Percentiles rank a stretch among this genome's conserved stretches.
These are phyloP conservation scores for Xenopus petersii DNA, from an alignment of 2,797 vertebrate genomes.

Conservation along the genomic window DNA sequence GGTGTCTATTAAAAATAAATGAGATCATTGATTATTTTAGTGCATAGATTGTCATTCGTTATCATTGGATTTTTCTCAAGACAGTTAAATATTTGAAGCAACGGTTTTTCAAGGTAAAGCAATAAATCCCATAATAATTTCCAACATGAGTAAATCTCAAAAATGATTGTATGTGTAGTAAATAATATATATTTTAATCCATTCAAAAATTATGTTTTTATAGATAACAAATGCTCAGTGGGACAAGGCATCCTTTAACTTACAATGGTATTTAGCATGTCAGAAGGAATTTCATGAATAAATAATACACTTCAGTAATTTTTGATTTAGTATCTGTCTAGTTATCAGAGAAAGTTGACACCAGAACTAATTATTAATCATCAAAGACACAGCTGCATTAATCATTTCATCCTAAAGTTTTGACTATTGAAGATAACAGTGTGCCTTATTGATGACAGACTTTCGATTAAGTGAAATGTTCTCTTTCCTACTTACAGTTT, in stretches of 20 bases:
- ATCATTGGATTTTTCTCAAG: slow-evolving; percentile 33
- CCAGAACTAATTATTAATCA: slow-evolving; percentile 17
- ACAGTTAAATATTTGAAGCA: slow-evolving; percentile 41
- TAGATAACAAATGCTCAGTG: not conserved
- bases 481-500: no score
- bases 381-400: slow-evolving; percentile 5
- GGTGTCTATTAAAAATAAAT: slow-evolving; percentile 45
- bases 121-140: slow-evolving; percentile 42
- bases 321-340: slow-evolving; percentile 14
- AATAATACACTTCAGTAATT: slow-evolving; percentile 16
- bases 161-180: slow-evolving; percentile 19
- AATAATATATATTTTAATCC: slow-evolving; percentile 47
- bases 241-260: not conserved
- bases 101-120: slow-evolving; percentile 31
- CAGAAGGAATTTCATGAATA: slow-evolving; percentile 14
- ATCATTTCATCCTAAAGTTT: slow-evolving; percentile 9
- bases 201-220: slow-evolving; percentile 1
- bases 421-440: not conserved
- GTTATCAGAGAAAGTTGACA: slow-evolving; percentile 22
- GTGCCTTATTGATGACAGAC: no score
- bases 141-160: slow-evolving; percentile 34
- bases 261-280: not conserved
- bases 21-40: slow-evolving; percentile 42
- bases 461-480: no score
- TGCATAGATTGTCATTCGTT: slow-evolving; percentile 25